These are phyloP conservation scores for Mya arenaria DNA, from an alignment of 1,140 invertebrate genomes.

Conservation along the genomic window DNA sequence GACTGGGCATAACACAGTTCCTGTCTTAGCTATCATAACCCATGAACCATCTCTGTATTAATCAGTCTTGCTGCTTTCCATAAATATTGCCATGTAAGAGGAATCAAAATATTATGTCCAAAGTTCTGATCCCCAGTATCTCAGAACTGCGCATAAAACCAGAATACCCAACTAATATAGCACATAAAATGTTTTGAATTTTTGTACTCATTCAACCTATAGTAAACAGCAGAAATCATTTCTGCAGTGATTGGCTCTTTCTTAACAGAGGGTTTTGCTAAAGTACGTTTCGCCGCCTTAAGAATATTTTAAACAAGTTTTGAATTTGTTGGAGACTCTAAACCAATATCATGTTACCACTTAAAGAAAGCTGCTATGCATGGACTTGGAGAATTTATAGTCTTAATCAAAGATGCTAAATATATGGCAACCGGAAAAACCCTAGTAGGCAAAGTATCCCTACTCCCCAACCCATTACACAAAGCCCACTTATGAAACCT, in stretches of 20 bases:
- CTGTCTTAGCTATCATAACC: constrained; percentile 4
- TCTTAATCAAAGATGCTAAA: constrained; percentile 21
- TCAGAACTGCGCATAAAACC: constrained; percentile 9
- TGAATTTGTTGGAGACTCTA: constrained; percentile 17
- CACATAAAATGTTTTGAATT: constrained; percentile 4
- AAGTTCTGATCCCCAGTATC: not conserved
- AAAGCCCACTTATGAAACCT: constrained; percentile 22
- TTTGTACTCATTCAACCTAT: not conserved
- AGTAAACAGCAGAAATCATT: not conserved
- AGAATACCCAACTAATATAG: not conserved
- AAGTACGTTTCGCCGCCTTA: not conserved
- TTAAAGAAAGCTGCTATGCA: constrained; percentile 22
- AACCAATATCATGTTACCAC: constrained; percentile 16
- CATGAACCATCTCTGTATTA: constrained; percentile 2
- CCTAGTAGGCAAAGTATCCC: constrained; percentile 32
- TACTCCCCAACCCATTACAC: constrained; percentile 14
- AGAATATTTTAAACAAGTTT: constrained; percentile 16
- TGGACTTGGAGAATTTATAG: not conserved
- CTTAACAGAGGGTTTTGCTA: not conserved
- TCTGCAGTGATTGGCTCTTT: constrained; percentile 12
- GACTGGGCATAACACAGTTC: constrained; percentile 7
- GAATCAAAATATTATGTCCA: not conserved
- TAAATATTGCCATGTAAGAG: not conserved
- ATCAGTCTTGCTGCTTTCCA: constrained; percentile 14
- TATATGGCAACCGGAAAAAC: constrained; percentile 28